phyloP scores from a whole-genome alignment of 2,888 invertebrate genomes.

The Tigriopus californicus region DNA sequence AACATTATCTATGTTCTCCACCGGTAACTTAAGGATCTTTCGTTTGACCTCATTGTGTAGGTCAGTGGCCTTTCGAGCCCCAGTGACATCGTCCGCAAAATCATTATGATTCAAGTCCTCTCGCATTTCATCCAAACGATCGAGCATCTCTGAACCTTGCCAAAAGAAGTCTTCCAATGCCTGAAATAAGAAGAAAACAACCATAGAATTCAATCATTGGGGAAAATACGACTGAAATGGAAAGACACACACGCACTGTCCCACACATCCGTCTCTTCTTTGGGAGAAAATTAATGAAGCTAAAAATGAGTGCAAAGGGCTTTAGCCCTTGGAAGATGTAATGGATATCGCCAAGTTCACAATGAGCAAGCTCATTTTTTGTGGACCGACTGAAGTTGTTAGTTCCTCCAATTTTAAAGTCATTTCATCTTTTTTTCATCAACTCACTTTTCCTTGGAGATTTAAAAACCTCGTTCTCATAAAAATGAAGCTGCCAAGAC shows the following conservation, averaged over 20 bases:
- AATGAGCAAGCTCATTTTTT: too few relatives aligned
- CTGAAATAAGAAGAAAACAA: conserved; percentile 24
- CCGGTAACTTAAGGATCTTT: conserved; percentile 75
- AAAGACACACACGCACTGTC: not conserved
- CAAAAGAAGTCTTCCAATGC: conserved; percentile 88
- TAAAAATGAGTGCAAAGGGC: not conserved
- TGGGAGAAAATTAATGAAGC: conserved; percentile 9
- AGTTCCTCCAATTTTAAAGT: too few relatives aligned
- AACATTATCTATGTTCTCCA: conserved; percentile 77
- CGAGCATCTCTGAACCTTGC: conserved; percentile 82
- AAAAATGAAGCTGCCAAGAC: too few relatives aligned
- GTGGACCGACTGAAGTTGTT: too few relatives aligned
- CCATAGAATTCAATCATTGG: not conserved
- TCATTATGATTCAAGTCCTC: conserved; percentile 81
- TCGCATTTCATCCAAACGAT: conserved; percentile 75
- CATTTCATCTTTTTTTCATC: too few relatives aligned
- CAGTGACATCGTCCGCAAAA: conserved; percentile 81
- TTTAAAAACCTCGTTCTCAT: too few relatives aligned
- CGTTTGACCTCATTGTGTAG: conserved; percentile 84
- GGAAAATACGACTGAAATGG: not conserved
- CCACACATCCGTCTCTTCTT: not conserved
- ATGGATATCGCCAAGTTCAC: too few relatives aligned
- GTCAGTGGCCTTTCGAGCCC: conserved; percentile 77
- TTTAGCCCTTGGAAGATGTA: too few relatives aligned
- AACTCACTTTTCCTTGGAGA: too few relatives aligned